Evolutionary conservation across 1,140 invertebrate species (phyloP).

Genomic region (Drosophila obscura): DNA sequence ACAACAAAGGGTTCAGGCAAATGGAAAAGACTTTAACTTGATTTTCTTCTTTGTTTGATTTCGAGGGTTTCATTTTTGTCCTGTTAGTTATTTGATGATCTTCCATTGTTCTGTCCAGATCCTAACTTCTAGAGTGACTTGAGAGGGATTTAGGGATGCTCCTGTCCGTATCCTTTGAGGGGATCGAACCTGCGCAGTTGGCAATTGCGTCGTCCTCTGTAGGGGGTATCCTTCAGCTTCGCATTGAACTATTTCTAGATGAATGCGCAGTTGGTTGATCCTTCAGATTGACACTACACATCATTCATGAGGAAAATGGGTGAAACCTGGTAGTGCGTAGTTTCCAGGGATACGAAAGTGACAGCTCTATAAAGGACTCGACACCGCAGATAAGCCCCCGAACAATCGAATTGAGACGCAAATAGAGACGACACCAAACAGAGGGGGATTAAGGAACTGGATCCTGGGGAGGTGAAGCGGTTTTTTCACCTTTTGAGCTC

Average conservation of each 20-base stretch:
- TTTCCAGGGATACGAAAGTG: slow-evolving; percentile 51
- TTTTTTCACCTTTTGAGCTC: slow-evolving; percentile 77
- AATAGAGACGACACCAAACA: slow-evolving; percentile 47
- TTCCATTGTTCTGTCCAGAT: slow-evolving; percentile 36
- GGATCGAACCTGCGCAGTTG: slow-evolving; percentile 63
- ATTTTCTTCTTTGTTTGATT: slow-evolving; percentile 17
- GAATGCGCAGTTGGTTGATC: slow-evolving; percentile 54
- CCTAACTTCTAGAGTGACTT: slow-evolving; percentile 45
- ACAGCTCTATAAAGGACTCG: slow-evolving; percentile 72
- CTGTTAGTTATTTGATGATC: slow-evolving; percentile 27
- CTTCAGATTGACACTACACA: slow-evolving; percentile 17
- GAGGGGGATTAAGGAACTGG: slow-evolving; percentile 42
- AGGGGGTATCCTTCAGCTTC: not conserved
- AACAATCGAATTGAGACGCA: slow-evolving; percentile 59
- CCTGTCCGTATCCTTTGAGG: slow-evolving; percentile 20
- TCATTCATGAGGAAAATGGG: slow-evolving; percentile 9
- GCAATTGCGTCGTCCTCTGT: slow-evolving; percentile 49
- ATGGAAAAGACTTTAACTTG: slow-evolving; percentile 47
- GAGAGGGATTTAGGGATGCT: not conserved
- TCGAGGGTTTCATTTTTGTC: not conserved
- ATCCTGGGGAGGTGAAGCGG: slow-evolving; percentile 36
- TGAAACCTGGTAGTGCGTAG: slow-evolving; percentile 38
- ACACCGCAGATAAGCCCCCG: slow-evolving; percentile 70
- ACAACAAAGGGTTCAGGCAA: slow-evolving; percentile 21
- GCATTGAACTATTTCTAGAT: not conserved